Conservation (phyloP, 2,888 invertebrate species). For the Sinhomidia bicolor region DNA sequence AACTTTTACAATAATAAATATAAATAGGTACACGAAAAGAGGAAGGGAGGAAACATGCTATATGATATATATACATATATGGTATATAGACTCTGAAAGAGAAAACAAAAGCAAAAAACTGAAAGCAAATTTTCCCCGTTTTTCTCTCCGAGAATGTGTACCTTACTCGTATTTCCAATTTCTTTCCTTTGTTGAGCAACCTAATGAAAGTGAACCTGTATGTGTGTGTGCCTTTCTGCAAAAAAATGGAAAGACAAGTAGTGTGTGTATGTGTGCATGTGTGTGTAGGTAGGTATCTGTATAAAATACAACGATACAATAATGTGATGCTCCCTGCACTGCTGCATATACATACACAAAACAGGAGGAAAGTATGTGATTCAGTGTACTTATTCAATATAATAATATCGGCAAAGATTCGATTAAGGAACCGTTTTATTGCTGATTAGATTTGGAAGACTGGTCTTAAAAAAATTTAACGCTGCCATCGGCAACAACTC, state of each 20-base stretch:
- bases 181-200: slow-evolving; percentile 29
- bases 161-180: slow-evolving; percentile 16
- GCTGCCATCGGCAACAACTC: slow-evolving; percentile 76
- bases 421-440: slow-evolving; percentile 79
- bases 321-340: neutral
- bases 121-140: neutral
- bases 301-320: neutral
- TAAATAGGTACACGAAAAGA: neutral
- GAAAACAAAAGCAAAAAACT: neutral
- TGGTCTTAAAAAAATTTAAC: slow-evolving; percentile 79
- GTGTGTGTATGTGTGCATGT: neutral
- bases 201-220: slow-evolving; percentile 26
- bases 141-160: neutral
- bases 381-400: slow-evolving; percentile 48
- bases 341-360: slow-evolving; percentile 3
- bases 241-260: neutral
- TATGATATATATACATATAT: too few relatives aligned
- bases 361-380: neutral
- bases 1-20: slow-evolving; percentile 8
- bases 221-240: neutral
- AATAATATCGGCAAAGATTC: slow-evolving; percentile 62
- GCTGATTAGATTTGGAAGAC: slow-evolving; percentile 80
- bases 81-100: too few relatives aligned
- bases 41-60: neutral
- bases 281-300: neutral